Evolutionary conservation across 2,113 vertebrate genomes (phyloP).

Genomic region (Dascyllus trimaculatus): DNA sequence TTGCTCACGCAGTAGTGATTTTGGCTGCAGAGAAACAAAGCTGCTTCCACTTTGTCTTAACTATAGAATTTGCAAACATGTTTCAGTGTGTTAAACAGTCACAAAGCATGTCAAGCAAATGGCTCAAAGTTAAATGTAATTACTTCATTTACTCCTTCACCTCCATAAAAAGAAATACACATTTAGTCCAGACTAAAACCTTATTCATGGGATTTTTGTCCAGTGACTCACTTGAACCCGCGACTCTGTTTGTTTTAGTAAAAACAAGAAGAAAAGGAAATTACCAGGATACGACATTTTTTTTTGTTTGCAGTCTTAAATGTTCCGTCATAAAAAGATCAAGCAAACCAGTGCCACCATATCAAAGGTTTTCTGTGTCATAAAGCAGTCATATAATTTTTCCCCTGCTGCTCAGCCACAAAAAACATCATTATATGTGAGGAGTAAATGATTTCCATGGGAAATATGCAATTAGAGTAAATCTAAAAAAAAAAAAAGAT

Average conservation of each 20-base stretch:
- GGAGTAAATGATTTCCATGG: constrained; percentile 27
- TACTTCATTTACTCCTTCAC: not conserved
- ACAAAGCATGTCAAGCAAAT: not conserved
- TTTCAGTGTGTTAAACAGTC: not conserved
- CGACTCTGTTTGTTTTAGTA: not conserved
- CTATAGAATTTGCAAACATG: constrained; percentile 2
- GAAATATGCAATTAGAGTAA: constrained; percentile 23
- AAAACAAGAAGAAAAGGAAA: constrained; percentile 5
- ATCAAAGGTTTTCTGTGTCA: constrained; percentile 50
- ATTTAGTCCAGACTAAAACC: not conserved
- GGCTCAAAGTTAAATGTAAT: constrained; percentile 4
- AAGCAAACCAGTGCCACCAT: constrained; percentile 42
- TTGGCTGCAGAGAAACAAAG: constrained; percentile 11
- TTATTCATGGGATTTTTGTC: not conserved
- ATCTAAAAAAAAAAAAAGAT: not conserved
- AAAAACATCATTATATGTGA: constrained; percentile 36
- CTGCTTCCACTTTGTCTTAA: constrained; percentile 15
- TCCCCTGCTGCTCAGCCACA: constrained; percentile 27
- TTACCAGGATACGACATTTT: constrained; percentile 12
- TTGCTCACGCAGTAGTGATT: constrained; percentile 36
- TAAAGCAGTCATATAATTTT: constrained; percentile 28
- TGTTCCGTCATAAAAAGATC: constrained; percentile 48
- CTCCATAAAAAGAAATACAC: not conserved
- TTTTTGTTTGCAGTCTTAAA: constrained; percentile 32
- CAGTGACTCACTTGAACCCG: constrained; percentile 13